These are phyloP conservation scores for Pollachius pollachius DNA, from an alignment of 2,113 vertebrate species.

Conservation along the genomic window DNA sequence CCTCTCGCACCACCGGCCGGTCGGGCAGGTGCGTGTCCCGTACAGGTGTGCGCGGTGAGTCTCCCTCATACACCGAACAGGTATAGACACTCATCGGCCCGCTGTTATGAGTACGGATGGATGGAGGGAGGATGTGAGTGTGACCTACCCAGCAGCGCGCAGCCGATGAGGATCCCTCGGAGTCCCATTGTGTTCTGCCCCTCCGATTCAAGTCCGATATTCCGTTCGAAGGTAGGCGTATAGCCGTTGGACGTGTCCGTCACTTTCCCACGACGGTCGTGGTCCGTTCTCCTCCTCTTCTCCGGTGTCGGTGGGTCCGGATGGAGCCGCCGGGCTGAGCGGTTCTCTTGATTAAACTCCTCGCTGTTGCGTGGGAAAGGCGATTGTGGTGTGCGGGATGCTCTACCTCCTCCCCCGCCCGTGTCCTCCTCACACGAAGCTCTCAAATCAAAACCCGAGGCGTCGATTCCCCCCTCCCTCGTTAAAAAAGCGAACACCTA, in stretches of 20 bases:
- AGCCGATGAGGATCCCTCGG: slow-evolving; percentile 64
- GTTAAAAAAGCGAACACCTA: slow-evolving; percentile 40
- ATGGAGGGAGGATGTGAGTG: background rate
- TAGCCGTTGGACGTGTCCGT: slow-evolving; percentile 2
- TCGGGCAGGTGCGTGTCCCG: no score
- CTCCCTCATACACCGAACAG: no score
- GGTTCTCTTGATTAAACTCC: slow-evolving; percentile 15
- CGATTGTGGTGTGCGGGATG: slow-evolving; percentile 40
- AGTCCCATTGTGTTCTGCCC: slow-evolving; percentile 65
- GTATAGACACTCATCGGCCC: no score
- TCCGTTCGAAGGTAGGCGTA: slow-evolving; percentile 24
- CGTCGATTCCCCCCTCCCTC: background rate
- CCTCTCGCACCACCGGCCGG: no score
- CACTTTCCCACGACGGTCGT: no score
- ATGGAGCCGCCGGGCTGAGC: background rate
- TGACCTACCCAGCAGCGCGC: slow-evolving; percentile 69
- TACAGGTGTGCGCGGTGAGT: no score
- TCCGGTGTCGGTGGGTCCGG: background rate
- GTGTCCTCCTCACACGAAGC: slow-evolving; percentile 6
- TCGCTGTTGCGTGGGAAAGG: slow-evolving; percentile 22
- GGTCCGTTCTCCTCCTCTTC: background rate
- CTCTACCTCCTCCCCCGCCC: background rate
- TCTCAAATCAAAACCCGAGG: slow-evolving; percentile 1
- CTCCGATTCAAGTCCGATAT: slow-evolving; percentile 46
- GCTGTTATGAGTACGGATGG: no score